Base-by-base conservation (phyloP, 2,797 vertebrate genomes). In the Semaprochilodus insignis region DNA sequence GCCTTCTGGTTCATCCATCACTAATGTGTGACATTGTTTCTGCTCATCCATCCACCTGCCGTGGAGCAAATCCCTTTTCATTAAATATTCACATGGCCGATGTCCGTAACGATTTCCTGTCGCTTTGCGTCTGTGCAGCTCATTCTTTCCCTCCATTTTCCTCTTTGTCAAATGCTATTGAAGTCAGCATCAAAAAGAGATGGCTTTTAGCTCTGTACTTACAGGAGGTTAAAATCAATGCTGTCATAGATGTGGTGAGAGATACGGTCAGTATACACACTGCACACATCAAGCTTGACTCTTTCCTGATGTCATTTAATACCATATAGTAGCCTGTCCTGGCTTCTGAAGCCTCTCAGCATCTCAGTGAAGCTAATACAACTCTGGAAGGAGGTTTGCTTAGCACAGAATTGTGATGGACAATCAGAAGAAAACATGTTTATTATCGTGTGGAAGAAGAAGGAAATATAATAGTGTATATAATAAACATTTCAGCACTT, bases 71-170 rank as follows among this genome's bases (percentile, higher is more conserved):
- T 94, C 94, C 94, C 93, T 93, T 91, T 93, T 95, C 94, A 96
- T 96, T 94, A 96, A 96, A 95, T 94, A 95, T 95, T 96, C 95
- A 96, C 94, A 95, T 93, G 93, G 92, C 91, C 94, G 88, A 91
- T 92, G 92, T 94, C 94, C 91, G 87, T 93, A 96, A 95, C 94
- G 95, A 96, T 96, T 96, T 96, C 93, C 95, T 96, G 95, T 96
- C 95, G 93, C 92, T 93, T 93, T 92, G 94, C 88, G 94, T 96
- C 95, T 95, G 95, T 95, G 94, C 92, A 92, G 92, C 91, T 91
- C 94, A 92, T 95, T 95, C 92, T 95, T 94, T 93, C 90, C 91
- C 93, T 93, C 91, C 91, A 91, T 93, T 93, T 93, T 92, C 87
- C 91, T 95, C 92, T 93, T 65, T 72, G 83, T 85, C 83, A 94